phyloP scores from a whole-genome alignment of 2,113 vertebrate genomes.

The Urocitellus parryii region DNA sequence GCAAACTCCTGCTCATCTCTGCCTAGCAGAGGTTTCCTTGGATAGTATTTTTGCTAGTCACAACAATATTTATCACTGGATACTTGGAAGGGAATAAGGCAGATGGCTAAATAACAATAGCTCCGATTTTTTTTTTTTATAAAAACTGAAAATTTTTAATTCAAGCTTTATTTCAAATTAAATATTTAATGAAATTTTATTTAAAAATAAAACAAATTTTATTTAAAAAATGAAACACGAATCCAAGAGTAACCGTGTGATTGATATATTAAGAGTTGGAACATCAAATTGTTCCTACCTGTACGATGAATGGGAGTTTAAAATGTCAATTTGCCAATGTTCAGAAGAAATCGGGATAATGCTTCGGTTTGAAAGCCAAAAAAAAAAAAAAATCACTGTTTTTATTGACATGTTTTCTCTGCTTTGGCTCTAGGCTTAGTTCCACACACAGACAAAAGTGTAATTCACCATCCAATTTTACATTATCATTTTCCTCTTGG shows the following conservation, averaged over 20 bases:
- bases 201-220: neutral
- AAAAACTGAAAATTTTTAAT: too few species aligned
- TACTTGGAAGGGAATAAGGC: neutral
- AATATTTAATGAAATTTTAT: too few species aligned
- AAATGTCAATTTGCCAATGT: slow-evolving; percentile 1
- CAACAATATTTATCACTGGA: neutral
- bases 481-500: neutral
- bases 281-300: neutral
- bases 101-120: neutral
- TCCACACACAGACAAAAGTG: neutral
- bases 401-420: neutral
- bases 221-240: neutral
- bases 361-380: neutral
- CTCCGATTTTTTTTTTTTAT: neutral
- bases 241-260: too few species aligned
- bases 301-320: neutral
- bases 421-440: neutral
- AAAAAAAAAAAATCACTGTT: neutral
- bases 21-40: neutral
- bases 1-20: neutral
- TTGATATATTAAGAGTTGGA: too few species aligned
- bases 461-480: neutral
- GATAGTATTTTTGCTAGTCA: neutral
- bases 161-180: too few species aligned
- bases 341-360: neutral